Base-by-base conservation (phyloP, 2,797 vertebrate species). In the Notoglanidium macrostoma region DNA sequence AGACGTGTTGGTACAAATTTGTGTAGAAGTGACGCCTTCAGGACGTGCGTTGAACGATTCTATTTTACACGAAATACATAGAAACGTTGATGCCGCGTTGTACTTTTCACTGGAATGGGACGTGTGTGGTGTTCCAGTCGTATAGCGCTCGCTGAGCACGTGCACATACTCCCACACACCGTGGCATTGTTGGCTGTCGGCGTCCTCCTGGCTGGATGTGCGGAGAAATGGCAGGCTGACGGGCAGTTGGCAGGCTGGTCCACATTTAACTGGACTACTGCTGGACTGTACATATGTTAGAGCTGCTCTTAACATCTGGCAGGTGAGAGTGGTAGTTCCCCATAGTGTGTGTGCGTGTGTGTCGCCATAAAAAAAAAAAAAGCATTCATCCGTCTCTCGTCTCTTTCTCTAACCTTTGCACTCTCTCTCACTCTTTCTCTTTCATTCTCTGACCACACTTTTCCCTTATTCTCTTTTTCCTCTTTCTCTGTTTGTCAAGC, bases 241-340 rank as follows among this genome's bases (percentile, higher is more conserved):
- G 79, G 88, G 68, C 55, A 85, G 83, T 87, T 89, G 87, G 85
- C 87, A 72, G 65, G 21, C 51, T 65, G 8, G 26, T 83, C 26
- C 57, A 59, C 23, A 72, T 89, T 80, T 65, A 82, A 76, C 84
- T 86, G 85, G 80, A 46, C 82, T 55, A 57, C 76, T 79, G 85
- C 83, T 87, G 87, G 67, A 86, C 85, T 77, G 70, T 88, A 87
- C 90, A 89, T 89, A 90, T 89, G 87, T 88, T 84, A 85, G 59
- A 79, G 85, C 73, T 88, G 67, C 78, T 78, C 14, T 46, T 85
- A 88, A 89, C 88, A 89, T 87, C 87, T 89, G 90, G 72, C 85
- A 85, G 86, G 88, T 86, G 74, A 90, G 72, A 78, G 73, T 32
- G n/a, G 17, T 84, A 79, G 79, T 68, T 23, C 17, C 46, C 35